phyloP scores from a whole-genome alignment of 2,888 invertebrate genomes.

The Stictocephala bisonia region DNA sequence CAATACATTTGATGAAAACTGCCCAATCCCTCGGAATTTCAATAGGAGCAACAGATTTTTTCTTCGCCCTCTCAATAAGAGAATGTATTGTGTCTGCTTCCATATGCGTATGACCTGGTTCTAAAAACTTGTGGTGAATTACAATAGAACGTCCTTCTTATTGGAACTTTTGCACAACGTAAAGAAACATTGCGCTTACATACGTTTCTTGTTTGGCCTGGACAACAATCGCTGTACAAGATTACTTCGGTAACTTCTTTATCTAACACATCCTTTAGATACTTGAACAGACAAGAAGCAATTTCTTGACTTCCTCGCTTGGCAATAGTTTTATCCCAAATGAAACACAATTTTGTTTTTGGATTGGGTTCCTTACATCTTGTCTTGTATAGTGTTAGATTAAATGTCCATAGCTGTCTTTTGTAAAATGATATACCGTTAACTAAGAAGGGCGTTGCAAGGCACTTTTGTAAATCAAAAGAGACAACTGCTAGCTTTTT shows the following conservation, averaged over 20 bases:
- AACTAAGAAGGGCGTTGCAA: slow-evolving; percentile 37
- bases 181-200: slow-evolving; percentile 34
- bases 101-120: too few relatives aligned
- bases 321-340: slow-evolving; percentile 39
- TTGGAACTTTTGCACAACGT: slow-evolving; percentile 19
- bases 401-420: slow-evolving; percentile 43
- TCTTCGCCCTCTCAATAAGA: too few relatives aligned
- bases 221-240: slow-evolving; percentile 45
- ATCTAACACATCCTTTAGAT: background rate
- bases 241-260: slow-evolving; percentile 30
- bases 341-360: slow-evolving; percentile 7
- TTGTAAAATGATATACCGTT: slow-evolving; percentile 48
- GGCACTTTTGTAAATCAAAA: slow-evolving; percentile 47
- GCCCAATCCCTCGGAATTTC: slow-evolving; percentile 21
- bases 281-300: slow-evolving; percentile 17
- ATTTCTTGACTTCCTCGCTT: slow-evolving; percentile 45
- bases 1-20: too few relatives aligned
- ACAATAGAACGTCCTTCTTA: slow-evolving; percentile 16
- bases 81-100: too few relatives aligned
- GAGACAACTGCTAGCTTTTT: too few relatives aligned
- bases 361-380: slow-evolving; percentile 29
- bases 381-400: slow-evolving; percentile 46
- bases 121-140: slow-evolving; percentile 30
- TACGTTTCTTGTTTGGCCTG: slow-evolving; percentile 44
- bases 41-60: slow-evolving; percentile 15